Base-by-base conservation (phyloP, 2,888 invertebrate species). In the Drosophila aldrichi region DNA sequence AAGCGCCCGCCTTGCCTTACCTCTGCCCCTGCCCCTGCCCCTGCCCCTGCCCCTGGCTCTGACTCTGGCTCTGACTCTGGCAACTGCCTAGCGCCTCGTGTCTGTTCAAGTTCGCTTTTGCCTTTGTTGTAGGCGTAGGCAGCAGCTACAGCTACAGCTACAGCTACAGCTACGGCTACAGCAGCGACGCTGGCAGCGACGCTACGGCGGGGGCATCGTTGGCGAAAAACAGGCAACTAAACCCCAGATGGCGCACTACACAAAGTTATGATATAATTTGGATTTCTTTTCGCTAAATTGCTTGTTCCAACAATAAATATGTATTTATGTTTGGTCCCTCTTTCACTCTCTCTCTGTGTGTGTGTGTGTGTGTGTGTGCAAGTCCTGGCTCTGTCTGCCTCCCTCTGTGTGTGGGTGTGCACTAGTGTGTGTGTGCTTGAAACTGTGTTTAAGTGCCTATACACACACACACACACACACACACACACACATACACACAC, bases 161-260 rank as follows among this genome's bases (percentile, higher is more conserved):
- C 34, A 44, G 40, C 32, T 20, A 46, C 48, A 22, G 43, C 20
- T 43, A 10, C 25, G 1, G 16, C 20, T 41, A 51, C 38, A 36
- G 12, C 22, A 22, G 20, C 38, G 18, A 43, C 51, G 52, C 14
- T n/a, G 6, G 2, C 16, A 10, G 54, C 48, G 66, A 46, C 55
- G 48, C 51, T 44, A 12, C n/a, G 32, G 49, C 36, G 6, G 14
- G 18, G 43, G 61, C 18, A 12, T 48, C 55, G 18, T 29, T 25
- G 52, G 43, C 74, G 78, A 79, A 72, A 49, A 66, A 60, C 69
- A 55, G 81, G 88, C 89, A 92, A 90, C 91, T 91, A 91, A 92
- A 91, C 90, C 91, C 90, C 91, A 91, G 91, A 92, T 91, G 91
- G 91, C 91, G 91, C 92, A 92, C 90, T 88, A 90, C 89, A 90